Conservation (phyloP, 2,888 invertebrate species). For the Caenorhabditis sinica region DNA sequence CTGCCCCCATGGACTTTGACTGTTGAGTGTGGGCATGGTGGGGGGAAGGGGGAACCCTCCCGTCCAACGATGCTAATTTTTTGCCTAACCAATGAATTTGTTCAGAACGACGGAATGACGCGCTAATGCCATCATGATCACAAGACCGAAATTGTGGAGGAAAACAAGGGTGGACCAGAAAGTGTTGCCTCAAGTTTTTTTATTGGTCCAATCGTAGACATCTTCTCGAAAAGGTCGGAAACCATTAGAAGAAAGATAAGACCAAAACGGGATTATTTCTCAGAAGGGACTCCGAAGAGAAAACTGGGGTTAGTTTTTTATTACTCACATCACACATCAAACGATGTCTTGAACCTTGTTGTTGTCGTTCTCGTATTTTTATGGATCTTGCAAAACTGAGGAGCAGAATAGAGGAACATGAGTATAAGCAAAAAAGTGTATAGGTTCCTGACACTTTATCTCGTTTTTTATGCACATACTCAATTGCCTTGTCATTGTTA, state of each 20-base stretch:
- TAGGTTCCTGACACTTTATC: conserved; percentile 11
- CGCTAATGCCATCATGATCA: conserved; percentile 50
- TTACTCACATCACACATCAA: conserved; percentile 39
- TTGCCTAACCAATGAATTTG: conserved; percentile 53
- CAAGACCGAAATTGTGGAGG: conserved; percentile 9
- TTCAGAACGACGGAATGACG: conserved; percentile 44
- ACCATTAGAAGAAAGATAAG: not conserved
- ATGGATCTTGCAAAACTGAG: conserved; percentile 2
- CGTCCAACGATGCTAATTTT: conserved; percentile 60
- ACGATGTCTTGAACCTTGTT: not conserved
- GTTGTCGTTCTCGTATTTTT: not conserved
- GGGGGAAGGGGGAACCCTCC: conserved; percentile 3
- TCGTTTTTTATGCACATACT: conserved; percentile 41
- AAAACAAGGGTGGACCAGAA: conserved; percentile 32
- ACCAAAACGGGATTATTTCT: conserved; percentile 22
- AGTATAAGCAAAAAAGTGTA: not conserved
- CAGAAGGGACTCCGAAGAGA: not conserved
- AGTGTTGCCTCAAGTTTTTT: conserved; percentile 27
- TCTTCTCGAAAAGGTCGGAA: conserved; percentile 22
- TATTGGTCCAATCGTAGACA: conserved; percentile 6
- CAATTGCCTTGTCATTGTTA: conserved; percentile 32
- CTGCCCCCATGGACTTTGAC: conserved; percentile 30
- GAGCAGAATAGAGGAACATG: not conserved
- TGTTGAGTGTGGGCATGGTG: conserved; percentile 16
- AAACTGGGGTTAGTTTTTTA: conserved; percentile 14